Percentiles rank a stretch among this genome's conserved stretches.
Evolutionary conservation across 2,797 vertebrate genomes (phyloP).

Genomic region (Sebastes itinus): DNA sequence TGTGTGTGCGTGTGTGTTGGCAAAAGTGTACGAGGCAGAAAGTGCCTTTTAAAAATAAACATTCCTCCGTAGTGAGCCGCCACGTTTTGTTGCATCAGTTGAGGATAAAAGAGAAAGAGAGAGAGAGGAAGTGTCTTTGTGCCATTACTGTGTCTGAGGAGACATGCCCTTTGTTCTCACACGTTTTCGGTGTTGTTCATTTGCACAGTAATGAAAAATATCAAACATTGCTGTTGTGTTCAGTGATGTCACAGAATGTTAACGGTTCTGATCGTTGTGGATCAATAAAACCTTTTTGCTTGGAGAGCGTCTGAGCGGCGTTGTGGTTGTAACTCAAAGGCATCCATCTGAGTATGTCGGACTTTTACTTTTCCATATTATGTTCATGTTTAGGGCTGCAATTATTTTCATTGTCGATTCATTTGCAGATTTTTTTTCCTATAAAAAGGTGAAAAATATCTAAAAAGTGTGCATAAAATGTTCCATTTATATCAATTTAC

Average conservation of each 20-base stretch:
- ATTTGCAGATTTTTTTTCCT: rapidly evolving
- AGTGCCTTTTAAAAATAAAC: conserved; percentile 78
- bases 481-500: not conserved
- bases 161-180: conserved; percentile 53
- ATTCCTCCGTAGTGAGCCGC: conserved; percentile 74
- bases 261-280: conserved; percentile 73
- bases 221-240: conserved; percentile 75
- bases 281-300: conserved; percentile 79
- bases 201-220: conserved; percentile 69
- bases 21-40: conserved; percentile 76
- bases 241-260: conserved; percentile 78
- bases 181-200: conserved; percentile 59
- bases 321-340: not conserved
- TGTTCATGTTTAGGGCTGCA: not conserved
- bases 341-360: not conserved
- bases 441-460: too few relatives aligned
- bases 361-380: not conserved
- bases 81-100: conserved; percentile 46
- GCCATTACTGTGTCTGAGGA: conserved; percentile 60
- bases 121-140: conserved; percentile 43
- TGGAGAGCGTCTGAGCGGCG: not conserved
- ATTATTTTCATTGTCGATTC: rapidly evolving
- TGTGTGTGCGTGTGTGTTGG: conserved; percentile 41
- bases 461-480: not conserved
- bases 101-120: not conserved